Percentiles rank a stretch among this genome's conserved stretches.
Evolutionary conservation across 1,140 invertebrate genomes (phyloP).

Genomic region (Scaptodrosophila lebanonensis): DNA sequence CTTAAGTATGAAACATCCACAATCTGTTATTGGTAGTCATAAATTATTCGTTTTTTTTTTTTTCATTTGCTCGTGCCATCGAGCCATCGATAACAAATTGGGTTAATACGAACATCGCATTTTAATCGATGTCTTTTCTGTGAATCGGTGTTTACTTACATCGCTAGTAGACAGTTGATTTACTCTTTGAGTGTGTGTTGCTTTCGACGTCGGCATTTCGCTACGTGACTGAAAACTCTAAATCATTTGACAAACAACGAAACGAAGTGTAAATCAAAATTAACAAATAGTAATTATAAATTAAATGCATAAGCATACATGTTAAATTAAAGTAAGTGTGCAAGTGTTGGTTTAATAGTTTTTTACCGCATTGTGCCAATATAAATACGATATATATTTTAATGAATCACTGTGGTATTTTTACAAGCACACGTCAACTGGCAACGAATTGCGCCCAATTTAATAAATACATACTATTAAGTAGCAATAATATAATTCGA

Average conservation of each 20-base stretch:
- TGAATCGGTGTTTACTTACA: conserved; percentile 26
- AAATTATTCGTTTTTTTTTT: too few species aligned
- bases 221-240: conserved; percentile 35
- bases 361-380: conserved; percentile 40
- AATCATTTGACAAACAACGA: conserved; percentile 37
- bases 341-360: conserved; percentile 31
- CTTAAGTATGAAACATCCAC: too few species aligned
- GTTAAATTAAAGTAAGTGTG: conserved; percentile 43
- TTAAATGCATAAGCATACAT: conserved; percentile 30
- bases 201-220: conserved; percentile 38
- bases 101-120: too few species aligned
- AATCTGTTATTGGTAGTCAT: too few species aligned
- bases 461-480: conserved; percentile 5
- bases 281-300: conserved; percentile 20
- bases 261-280: conserved; percentile 32
- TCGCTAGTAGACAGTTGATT: conserved; percentile 20
- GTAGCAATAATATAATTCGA: not conserved
- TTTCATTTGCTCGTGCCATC: too few species aligned
- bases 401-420: conserved; percentile 48
- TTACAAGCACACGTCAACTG: conserved; percentile 11
- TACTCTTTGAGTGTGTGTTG: conserved; percentile 40
- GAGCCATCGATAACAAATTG: too few species aligned
- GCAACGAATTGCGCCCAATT: conserved; percentile 11
- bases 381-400: conserved; percentile 41
- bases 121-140: too few species aligned